Evolutionary conservation across 2,797 vertebrate species (phyloP).

Genomic region (Bradypus variegatus): DNA sequence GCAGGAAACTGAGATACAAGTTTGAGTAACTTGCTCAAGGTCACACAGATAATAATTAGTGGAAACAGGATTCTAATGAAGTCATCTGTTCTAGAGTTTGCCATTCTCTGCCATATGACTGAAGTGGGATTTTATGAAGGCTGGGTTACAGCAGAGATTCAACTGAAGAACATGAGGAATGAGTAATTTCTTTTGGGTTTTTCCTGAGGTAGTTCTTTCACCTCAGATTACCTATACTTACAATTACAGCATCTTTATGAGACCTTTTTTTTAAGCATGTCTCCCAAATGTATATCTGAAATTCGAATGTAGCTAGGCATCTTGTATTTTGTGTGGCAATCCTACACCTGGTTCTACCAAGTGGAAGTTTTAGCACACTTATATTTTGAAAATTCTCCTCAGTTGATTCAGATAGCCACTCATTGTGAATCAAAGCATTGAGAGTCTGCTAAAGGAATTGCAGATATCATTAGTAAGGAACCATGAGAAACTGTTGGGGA

Average conservation of each 20-base stretch:
- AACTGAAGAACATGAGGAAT: neutral
- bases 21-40: neutral
- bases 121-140: neutral
- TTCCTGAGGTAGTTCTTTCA: neutral
- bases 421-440: neutral
- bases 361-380: too few species aligned
- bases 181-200: neutral
- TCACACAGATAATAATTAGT: neutral
- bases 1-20: neutral
- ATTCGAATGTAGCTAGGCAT: neutral
- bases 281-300: neutral
- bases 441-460: neutral
- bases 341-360: neutral
- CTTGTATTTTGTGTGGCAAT: neutral
- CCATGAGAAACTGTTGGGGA: neutral
- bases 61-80: neutral
- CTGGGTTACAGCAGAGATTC: neutral
- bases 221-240: neutral
- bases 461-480: neutral
- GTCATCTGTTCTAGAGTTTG: neutral
- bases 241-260: neutral
- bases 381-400: too few species aligned
- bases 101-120: neutral
- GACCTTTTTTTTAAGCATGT: too few species aligned
- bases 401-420: neutral